Base-by-base conservation (phyloP, 2,113 vertebrate genomes). In the Archocentrus centrarchus region DNA sequence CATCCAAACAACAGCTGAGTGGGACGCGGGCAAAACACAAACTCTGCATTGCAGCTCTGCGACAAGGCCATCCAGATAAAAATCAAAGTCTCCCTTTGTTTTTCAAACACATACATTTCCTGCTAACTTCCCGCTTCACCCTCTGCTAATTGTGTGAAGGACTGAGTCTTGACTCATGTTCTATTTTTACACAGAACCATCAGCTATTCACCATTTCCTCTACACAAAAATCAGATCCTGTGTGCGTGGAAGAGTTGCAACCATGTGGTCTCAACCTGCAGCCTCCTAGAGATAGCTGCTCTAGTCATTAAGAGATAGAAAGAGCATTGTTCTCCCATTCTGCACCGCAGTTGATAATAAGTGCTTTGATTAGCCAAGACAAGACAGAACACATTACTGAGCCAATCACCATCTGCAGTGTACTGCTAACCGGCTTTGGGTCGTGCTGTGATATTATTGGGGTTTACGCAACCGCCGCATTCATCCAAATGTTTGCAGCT, bases 91-190 rank as follows among this genome's bases (percentile, higher is more conserved):
- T 60, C 53, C 80, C 79, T 91, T 88, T 90, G 83, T 91, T 87
- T 89, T 58, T 76, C 73, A 86, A 90, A 89, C 82, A 89, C 88
- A 44, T 87, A 66, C 32, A 53, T 89, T 95, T 95, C 94, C 93
- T 93, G 88, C 73, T 60, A 5, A 55, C 93, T 95, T 95, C 95
- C 95, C 90, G 91, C 87, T 92, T 88, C 66, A 59, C 73, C 87
- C 64, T 47, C 66, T 82, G 86, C 89, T 85, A 75, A 93, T 92
- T 92, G 90, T 94, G 84, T 84, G 64, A 89, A 83, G 82, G 82
- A 86, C 68, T 8, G 50, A 60, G 90, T 79, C 84, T 77, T 73
- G 86, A 89, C 85, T 91, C 83, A 93, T 88, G 95, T 95, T 92
- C 93, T 93, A 86, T 81, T 83, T 88, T 61, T 32, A 55, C 70